Percentiles rank a stretch among this genome's conserved stretches.
These are phyloP conservation scores for Litocranius walleri DNA, from an alignment of 2,113 vertebrate species.

Conservation along the genomic window DNA sequence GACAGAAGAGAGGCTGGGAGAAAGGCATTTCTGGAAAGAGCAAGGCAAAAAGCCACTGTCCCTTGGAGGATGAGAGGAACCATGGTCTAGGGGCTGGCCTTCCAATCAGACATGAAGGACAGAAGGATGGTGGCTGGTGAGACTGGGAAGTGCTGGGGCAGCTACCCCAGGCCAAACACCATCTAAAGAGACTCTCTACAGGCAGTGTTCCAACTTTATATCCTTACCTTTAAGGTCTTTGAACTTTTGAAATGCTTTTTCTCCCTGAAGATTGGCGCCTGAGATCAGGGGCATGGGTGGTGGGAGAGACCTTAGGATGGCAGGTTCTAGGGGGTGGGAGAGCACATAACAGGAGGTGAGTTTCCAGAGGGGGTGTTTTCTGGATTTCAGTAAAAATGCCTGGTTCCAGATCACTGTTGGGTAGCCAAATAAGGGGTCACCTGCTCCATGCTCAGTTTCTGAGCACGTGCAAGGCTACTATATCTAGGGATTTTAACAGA, in stretches of 20 bases:
- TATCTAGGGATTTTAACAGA: not conserved
- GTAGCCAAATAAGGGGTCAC: not conserved
- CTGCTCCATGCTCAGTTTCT: not conserved
- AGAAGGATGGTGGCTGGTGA: fast-evolving
- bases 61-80: not conserved
- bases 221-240: not conserved
- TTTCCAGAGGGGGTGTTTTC: not conserved
- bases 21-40: no score
- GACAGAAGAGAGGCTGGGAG: no score
- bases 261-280: not conserved
- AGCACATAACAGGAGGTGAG: not conserved
- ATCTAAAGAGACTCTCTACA: not conserved
- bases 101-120: not conserved
- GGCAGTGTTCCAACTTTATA: not conserved
- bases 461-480: not conserved
- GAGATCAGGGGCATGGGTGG: not conserved
- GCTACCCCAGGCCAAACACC: fast-evolving
- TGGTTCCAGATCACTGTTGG: not conserved
- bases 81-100: not conserved
- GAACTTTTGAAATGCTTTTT: not conserved
- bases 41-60: not conserved
- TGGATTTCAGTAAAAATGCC: not conserved
- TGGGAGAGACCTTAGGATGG: not conserved
- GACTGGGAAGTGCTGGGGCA: not conserved
- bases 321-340: no score